Conservation (phyloP, 2,888 invertebrate species). For the Cancer borealis region DNA sequence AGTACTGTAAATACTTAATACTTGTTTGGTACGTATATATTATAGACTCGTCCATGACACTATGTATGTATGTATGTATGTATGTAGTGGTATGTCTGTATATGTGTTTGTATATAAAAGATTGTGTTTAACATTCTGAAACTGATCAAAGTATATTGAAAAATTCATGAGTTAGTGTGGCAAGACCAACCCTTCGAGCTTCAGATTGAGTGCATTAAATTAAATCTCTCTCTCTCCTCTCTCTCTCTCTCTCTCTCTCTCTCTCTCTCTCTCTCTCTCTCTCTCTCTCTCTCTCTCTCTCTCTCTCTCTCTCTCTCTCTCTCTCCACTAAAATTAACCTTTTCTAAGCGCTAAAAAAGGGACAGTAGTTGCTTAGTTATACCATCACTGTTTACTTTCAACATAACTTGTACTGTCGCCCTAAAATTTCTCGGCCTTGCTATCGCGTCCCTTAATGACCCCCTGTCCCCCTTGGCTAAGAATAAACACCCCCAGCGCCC, state of each 20-base stretch:
- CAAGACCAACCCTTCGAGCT: not conserved
- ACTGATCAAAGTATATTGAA: not conserved
- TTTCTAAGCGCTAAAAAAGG: not conserved
- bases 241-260: conserved; percentile 32
- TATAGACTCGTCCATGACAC: not conserved
- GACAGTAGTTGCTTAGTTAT: conserved; percentile 20
- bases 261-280: conserved; percentile 32
- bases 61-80: not conserved
- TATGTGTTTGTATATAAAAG: not conserved
- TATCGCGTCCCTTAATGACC: conserved; percentile 11
- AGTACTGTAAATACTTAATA: not conserved
- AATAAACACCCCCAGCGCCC: not conserved
- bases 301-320: not conserved
- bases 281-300: conserved; percentile 17
- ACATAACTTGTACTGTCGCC: not conserved
- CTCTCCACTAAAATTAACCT: not conserved
- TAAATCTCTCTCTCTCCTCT: not conserved
- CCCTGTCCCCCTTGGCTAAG: not conserved
- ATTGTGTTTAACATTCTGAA: not conserved
- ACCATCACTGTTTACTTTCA: not conserved
- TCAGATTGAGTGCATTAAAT: not conserved
- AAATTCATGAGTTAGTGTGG: not conserved
- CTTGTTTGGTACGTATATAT: not conserved
- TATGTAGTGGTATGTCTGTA: not conserved
- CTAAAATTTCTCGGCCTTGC: not conserved